A percentile compares a stretch with the other conserved stretches of the same genome.
Evolutionary conservation across 2,113 vertebrate species (phyloP).

Genomic region (Empidonax traillii): DNA sequence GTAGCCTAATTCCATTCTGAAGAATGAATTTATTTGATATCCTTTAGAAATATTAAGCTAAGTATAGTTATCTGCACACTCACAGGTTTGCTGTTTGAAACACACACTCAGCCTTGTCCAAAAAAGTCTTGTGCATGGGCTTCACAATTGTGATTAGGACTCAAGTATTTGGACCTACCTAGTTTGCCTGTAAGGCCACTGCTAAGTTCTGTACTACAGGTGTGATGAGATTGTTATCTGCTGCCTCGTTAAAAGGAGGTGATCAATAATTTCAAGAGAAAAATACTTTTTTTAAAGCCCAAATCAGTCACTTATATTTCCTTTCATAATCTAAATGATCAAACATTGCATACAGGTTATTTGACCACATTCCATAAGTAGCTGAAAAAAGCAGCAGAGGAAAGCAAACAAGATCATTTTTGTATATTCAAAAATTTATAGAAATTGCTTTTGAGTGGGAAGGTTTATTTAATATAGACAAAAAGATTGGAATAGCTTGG

Average conservation of each 20-base stretch:
- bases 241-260: too few relatives aligned
- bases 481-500: neutral
- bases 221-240: too few relatives aligned
- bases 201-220: too few relatives aligned
- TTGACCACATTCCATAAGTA: neutral
- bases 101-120: too few relatives aligned
- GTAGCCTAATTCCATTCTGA: neutral
- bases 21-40: neutral
- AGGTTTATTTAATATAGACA: neutral
- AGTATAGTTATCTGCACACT: neutral
- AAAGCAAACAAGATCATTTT: neutral
- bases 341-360: fast-evolving
- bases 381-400: neutral
- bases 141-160: neutral
- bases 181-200: neutral
- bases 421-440: neutral
- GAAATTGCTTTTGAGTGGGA: neutral
- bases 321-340: neutral
- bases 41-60: neutral
- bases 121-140: neutral
- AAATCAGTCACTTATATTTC: neutral
- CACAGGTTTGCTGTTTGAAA: neutral
- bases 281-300: too few relatives aligned
- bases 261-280: too few relatives aligned
- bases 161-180: neutral